Evolutionary conservation across 2,113 vertebrate genomes (phyloP), one percentile per base, ranked within the genome.

Genomic region (Prolemur simus): DNA sequence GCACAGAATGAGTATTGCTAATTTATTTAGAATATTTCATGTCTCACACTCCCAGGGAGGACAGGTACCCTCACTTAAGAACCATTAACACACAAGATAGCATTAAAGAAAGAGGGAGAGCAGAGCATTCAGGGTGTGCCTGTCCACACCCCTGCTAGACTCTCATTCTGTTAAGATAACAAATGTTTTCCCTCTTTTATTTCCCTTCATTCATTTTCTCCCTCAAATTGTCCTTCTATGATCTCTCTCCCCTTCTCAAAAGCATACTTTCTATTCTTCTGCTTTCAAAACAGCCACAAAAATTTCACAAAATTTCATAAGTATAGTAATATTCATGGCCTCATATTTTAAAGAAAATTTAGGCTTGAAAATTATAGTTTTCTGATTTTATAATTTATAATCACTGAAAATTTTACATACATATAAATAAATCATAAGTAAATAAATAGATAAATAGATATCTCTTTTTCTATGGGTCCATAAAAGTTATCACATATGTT

Each of bases 401-500:
- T 76, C 64, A 85, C 23, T 89, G 2, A 92, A 52, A 76, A 80
- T 12, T 88, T n/a, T 91, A 47, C 23, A 29, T 54, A 39, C 39
- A 18, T 64, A 42, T 63, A 4, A 49, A 8, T 81, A 29, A 29
- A 39, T 69, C 34, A 4, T 64, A 32, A 64, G 34, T 21, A 69
- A 39, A 42, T 42, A 71, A 42, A 71, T 20, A 71, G 23, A 71
- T 71, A 68, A 39, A 39, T 39, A 71, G 37, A 71, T 20, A 58
- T 86, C 34, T 95, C 4, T 80, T 92, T 80, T 85, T 39, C 56
- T 88, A 37, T 91, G 42, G 52, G 52, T 34, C 63, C 76, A 95
- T 94, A 85, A 95, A 94, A 94, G 64, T 94, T 94, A 77, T 66
- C 74, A 94, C 76, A 58, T 87, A 80, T 97, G 86, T 93, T 91